phyloP scores from a whole-genome alignment of 2,888 invertebrate species.

The Subacronicta megacephala region DNA sequence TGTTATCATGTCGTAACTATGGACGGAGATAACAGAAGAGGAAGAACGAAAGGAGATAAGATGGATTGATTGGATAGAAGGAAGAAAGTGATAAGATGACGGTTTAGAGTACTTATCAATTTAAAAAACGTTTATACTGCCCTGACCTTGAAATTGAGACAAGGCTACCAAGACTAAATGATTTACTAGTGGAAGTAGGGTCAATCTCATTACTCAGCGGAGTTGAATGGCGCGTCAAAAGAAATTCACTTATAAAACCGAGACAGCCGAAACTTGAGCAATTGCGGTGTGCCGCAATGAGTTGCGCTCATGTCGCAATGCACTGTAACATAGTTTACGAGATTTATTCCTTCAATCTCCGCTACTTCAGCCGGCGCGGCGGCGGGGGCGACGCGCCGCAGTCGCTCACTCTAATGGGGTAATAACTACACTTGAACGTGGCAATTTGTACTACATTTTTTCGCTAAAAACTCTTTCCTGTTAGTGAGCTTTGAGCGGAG shows the following conservation, averaged over 20 bases:
- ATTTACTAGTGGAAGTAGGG: too few species aligned
- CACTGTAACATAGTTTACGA: constrained; percentile 64
- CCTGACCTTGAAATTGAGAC: too few species aligned
- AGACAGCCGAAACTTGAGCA: constrained; percentile 36
- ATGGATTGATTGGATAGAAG: too few species aligned
- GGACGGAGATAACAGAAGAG: too few species aligned
- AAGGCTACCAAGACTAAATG: too few species aligned
- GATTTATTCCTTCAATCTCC: constrained; percentile 78
- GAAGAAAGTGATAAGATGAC: too few species aligned
- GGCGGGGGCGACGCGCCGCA: constrained; percentile 58
- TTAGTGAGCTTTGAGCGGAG: constrained; percentile 62
- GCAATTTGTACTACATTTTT: constrained; percentile 78
- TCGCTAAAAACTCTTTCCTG: constrained; percentile 72
- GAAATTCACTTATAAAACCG: constrained; percentile 25
- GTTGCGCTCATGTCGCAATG: constrained; percentile 46
- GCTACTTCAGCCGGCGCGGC: constrained; percentile 61
- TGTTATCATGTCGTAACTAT: too few species aligned
- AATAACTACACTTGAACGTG: constrained; percentile 80
- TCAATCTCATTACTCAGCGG: too few species aligned
- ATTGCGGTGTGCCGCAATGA: constrained; percentile 42
- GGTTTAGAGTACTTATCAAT: too few species aligned
- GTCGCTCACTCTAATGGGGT: constrained; percentile 78
- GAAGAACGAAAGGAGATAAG: too few species aligned
- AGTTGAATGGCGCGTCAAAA: constrained; percentile 10
- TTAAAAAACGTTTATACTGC: too few species aligned